These are phyloP conservation scores for Leuctra nigra DNA, from an alignment of 2,888 invertebrate species.

Conservation along the genomic window DNA sequence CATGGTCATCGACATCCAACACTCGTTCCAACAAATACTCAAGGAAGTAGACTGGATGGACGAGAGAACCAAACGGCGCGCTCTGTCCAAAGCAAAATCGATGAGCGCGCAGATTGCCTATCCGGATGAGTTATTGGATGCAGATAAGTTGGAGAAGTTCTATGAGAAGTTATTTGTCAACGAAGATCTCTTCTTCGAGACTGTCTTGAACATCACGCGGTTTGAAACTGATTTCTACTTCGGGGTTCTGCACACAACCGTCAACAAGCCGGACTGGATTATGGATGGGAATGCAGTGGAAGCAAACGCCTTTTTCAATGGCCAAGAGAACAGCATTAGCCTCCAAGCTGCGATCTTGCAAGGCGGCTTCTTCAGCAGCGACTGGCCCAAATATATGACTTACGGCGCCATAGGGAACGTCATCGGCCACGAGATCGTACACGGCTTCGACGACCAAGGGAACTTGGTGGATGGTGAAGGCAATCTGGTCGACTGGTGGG, in stretches of 20 bases:
- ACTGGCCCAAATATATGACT: conserved; percentile 86
- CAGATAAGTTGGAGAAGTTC: conserved; percentile 70
- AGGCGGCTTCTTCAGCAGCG: conserved; percentile 83
- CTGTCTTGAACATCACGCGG: conserved; percentile 67
- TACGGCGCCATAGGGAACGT: conserved; percentile 88
- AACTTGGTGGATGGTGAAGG: conserved; percentile 80
- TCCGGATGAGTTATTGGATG: conserved; percentile 80
- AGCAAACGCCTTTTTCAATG: conserved; percentile 84
- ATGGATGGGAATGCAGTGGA: conserved; percentile 77
- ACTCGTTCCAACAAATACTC: conserved; percentile 74
- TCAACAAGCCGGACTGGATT: conserved; percentile 81
- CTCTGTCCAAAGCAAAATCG: conserved; percentile 69
- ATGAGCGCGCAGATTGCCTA: conserved; percentile 91
- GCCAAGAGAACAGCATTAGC: no score
- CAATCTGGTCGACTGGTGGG: conserved; percentile 92
- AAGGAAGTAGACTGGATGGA: conserved; percentile 91
- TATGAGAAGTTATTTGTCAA: conserved; percentile 70
- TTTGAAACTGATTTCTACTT: conserved; percentile 77
- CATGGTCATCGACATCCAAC: conserved; percentile 80
- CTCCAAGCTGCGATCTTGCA: conserved; percentile 91
- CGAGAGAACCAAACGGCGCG: conserved; percentile 62
- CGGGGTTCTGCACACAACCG: conserved; percentile 65
- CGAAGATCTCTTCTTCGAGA: conserved; percentile 62
- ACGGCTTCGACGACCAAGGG: conserved; percentile 79
- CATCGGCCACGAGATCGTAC: conserved; percentile 89